Evolutionary conservation across 2,113 vertebrate species (phyloP).

Genomic region (Neomonachus schauinslandi): DNA sequence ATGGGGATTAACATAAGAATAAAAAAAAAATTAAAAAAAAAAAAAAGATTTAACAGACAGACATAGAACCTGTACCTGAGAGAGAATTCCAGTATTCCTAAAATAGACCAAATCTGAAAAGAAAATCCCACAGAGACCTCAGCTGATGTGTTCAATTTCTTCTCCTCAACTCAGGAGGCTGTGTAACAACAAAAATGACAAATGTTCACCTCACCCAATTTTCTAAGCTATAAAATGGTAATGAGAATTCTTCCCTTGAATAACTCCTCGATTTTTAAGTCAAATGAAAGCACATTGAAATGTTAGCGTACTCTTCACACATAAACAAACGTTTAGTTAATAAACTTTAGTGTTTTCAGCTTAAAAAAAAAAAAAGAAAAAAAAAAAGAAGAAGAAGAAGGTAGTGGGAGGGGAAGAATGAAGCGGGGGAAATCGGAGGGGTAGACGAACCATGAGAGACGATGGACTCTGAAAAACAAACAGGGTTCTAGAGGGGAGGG

Average conservation of each 20-base stretch:
- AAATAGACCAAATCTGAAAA: background rate
- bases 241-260: conserved; percentile 35
- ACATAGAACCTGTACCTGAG: background rate
- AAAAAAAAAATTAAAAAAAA: no score
- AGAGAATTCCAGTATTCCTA: background rate
- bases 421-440: no score
- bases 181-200: background rate
- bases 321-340: background rate
- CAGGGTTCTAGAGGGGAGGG: no score
- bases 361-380: no score
- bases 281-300: background rate
- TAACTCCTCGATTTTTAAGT: conserved; percentile 22
- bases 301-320: background rate
- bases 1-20: no score
- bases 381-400: no score
- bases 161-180: background rate
- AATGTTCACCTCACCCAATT: background rate
- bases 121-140: background rate
- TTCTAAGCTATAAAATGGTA: conserved; percentile 25
- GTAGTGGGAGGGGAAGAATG: no score
- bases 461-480: no score
- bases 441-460: no score
- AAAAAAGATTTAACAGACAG: background rate
- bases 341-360: background rate
- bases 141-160: background rate